phyloP scores from a whole-genome alignment of 2,888 invertebrate species.

The Pollenia griseotomentosa region DNA sequence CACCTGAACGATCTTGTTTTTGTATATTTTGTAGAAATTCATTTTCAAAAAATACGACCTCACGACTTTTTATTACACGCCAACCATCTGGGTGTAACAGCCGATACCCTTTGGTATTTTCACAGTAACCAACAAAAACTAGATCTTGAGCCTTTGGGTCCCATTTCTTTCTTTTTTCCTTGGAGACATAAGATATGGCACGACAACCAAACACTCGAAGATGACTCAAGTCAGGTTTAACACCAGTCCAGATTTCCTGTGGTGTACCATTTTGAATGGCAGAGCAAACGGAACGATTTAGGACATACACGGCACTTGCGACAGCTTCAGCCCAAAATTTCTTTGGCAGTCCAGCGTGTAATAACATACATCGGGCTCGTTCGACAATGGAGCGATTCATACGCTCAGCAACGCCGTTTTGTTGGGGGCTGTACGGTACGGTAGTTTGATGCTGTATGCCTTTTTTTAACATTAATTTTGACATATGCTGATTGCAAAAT shows the following conservation, averaged over 20 bases:
- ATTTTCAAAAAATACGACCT: constrained; percentile 54
- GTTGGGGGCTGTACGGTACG: not conserved
- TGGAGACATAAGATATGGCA: constrained; percentile 40
- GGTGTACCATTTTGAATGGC: too few species aligned
- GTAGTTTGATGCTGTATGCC: not conserved
- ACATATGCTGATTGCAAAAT: not conserved
- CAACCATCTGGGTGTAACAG: constrained; percentile 38
- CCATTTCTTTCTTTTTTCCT: constrained; percentile 52
- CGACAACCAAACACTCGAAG: constrained; percentile 6
- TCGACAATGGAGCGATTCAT: too few species aligned
- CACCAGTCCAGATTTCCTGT: too few species aligned
- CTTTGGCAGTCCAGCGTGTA: too few species aligned
- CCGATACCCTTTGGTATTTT: constrained; percentile 52
- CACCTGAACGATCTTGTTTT: too few species aligned
- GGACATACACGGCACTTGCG: too few species aligned
- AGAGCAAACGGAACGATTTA: too few species aligned
- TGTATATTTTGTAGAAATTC: not conserved
- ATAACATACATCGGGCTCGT: too few species aligned
- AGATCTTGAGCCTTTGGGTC: constrained; percentile 49
- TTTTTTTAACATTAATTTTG: not conserved
- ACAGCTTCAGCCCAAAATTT: too few species aligned
- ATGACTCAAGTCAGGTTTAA: not conserved
- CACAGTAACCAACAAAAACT: constrained; percentile 60
- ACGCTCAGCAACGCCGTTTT: not conserved
- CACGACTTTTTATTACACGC: constrained; percentile 43